Conservation (phyloP, 2,888 invertebrate species). For the Ophion costatus region DNA sequence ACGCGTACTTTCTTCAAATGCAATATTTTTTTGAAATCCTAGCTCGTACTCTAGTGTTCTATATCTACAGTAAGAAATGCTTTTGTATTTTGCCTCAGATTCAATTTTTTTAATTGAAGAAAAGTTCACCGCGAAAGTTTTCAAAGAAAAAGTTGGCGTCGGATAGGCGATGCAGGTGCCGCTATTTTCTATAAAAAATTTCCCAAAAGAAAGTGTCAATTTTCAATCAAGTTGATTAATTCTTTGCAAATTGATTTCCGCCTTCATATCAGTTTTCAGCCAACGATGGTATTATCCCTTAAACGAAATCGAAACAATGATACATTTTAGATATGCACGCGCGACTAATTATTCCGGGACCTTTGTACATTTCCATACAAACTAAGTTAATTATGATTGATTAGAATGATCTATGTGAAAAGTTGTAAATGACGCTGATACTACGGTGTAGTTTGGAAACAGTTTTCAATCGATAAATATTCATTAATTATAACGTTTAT, state of each 20-base stretch:
- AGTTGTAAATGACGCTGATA: background rate
- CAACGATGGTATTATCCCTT: background rate
- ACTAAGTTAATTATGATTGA: background rate
- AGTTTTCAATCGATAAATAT: background rate
- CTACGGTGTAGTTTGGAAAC: background rate
- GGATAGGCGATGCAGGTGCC: too few species aligned
- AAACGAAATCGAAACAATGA: background rate
- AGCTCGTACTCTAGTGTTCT: too few species aligned
- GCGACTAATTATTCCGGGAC: background rate
- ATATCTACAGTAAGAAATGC: too few species aligned
- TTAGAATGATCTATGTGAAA: background rate
- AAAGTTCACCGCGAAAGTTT: too few species aligned
- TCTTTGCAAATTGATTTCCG: background rate
- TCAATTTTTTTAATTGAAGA: too few species aligned
- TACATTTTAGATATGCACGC: background rate
- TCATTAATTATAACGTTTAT: background rate
- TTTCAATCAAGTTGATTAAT: background rate
- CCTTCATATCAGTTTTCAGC: background rate
- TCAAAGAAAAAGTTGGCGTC: too few species aligned
- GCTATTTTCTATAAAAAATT: too few species aligned
- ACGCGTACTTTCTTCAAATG: too few species aligned
- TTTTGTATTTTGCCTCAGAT: too few species aligned
- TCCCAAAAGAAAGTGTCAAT: background rate
- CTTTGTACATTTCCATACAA: background rate
- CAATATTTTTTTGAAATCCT: too few species aligned